These are phyloP conservation scores for Agriopis leucophaearia DNA, from an alignment of 2,888 invertebrate species.

Conservation along the genomic window DNA sequence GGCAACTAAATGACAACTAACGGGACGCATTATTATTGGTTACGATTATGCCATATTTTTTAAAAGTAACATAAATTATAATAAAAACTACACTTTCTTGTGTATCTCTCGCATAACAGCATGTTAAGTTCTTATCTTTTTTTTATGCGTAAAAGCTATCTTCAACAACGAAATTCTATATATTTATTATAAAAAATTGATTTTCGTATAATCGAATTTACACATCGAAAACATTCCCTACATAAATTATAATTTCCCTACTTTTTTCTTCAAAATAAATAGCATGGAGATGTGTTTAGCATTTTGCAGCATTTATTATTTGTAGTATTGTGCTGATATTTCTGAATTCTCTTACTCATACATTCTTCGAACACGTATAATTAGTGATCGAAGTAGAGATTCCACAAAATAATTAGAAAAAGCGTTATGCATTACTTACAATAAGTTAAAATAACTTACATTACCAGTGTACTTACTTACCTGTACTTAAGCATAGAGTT, in stretches of 20 bases:
- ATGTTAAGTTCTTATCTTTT: background rate
- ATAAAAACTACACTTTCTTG: background rate
- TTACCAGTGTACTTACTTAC: slow-evolving; percentile 39
- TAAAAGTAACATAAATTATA: no score
- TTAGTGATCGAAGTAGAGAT: background rate
- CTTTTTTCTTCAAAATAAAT: background rate
- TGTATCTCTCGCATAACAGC: background rate
- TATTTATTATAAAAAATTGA: slow-evolving; percentile 26
- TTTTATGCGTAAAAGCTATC: background rate
- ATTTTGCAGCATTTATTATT: slow-evolving; percentile 37
- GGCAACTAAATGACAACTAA: no score
- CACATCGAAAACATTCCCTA: slow-evolving; percentile 72
- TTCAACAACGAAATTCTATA: slow-evolving; percentile 48
- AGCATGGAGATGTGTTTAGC: background rate
- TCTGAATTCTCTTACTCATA: background rate
- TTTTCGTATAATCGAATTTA: slow-evolving; percentile 29
- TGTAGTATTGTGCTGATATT: slow-evolving; percentile 2
- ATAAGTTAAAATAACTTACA: slow-evolving; percentile 38
- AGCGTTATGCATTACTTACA: slow-evolving; percentile 19
- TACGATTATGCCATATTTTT: no score
- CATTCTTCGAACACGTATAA: no score
- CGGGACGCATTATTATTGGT: no score
- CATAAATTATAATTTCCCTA: no score
- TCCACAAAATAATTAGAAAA: slow-evolving; percentile 1
- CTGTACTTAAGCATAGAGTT: slow-evolving; percentile 68